These are phyloP conservation scores for Phycodurus eques DNA, from an alignment of 2,113 vertebrate species.

Conservation along the genomic window DNA sequence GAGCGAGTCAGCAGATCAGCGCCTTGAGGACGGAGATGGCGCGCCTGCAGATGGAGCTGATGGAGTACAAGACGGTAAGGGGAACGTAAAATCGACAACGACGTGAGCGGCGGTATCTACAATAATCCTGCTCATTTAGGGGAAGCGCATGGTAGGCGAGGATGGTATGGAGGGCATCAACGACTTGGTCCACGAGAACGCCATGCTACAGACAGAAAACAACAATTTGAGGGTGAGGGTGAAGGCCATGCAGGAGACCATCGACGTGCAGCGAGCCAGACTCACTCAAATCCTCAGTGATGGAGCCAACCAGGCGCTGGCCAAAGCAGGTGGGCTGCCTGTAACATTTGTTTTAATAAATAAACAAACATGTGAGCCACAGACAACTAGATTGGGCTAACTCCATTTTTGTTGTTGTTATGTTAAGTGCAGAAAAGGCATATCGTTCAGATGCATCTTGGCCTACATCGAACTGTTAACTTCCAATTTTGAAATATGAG, in stretches of 20 bases:
- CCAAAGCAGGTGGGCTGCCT: constrained; percentile 79
- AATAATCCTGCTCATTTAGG: constrained; percentile 62
- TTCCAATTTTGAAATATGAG: no score
- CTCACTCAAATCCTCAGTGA: constrained; percentile 89
- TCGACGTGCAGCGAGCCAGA: constrained; percentile 83
- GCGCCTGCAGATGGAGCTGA: constrained; percentile 94
- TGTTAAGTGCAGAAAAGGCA: no score
- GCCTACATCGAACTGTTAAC: no score
- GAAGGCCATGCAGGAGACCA: constrained; percentile 98
- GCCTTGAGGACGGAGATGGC: constrained; percentile 89
- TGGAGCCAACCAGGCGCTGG: constrained; percentile 86
- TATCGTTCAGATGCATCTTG: no score
- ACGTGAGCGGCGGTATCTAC: no score
- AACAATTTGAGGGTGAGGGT: constrained; percentile 91
- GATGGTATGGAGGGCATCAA: constrained; percentile 93
- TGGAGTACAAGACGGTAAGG: constrained; percentile 95
- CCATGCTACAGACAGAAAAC: constrained; percentile 96
- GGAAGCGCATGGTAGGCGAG: constrained; percentile 92
- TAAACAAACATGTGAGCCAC: no score
- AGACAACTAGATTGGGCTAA: no score
- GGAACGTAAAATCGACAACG: no score
- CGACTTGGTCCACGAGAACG: constrained; percentile 97
- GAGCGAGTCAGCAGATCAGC: constrained; percentile 94
- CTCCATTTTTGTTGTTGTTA: no score
- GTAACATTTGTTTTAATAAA: not conserved